Base-by-base conservation (phyloP, 2,888 invertebrate species). In the Drosophila mettleri region DNA sequence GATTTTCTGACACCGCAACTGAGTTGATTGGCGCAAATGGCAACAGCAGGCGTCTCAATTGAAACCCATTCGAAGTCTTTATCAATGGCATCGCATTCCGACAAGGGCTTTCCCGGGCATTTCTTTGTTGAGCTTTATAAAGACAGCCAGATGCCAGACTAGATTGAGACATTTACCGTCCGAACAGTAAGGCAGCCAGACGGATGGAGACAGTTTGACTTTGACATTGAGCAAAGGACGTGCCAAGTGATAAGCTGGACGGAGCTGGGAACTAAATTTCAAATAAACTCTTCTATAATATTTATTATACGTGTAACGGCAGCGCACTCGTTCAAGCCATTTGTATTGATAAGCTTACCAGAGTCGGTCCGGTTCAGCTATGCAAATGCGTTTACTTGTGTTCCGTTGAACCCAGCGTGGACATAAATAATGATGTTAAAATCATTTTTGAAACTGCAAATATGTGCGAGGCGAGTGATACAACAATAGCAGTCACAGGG, bases 201-300 rank as follows among this genome's bases (percentile, higher is more conserved):
- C 52, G 43, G 81, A 65, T 78, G 66, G 63, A 80, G 74, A 71
- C 78, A 69, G 69, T 59, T 81, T 57, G 62, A 74, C 55, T 83
- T 85, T 87, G 81, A 81, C 81, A 82, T 82, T 87, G 72, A 75
- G 69, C 72, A 46, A 55, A 62, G 61, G 72, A 85, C 82, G 82
- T 85, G 88, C 78, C 49, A 60, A 59, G 63, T 77, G 63, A 72
- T 51, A 36, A 53, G 34, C 22, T 49, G 29, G 24, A 39, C 10
- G n/a, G 9, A 24, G 10, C 34, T 41, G 29, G 31, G 34, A 51
- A 16, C 14, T 22, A 49, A 24, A 31, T 52, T 54, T 10, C 29
- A 22, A 29, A 22, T 33, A 10, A 20, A 43, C 24, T 24, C 24
- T 24, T 24, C 24, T 22, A 18, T 5, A 9, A 22, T 46, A 20